Conservation (phyloP, 2,113 vertebrate species). For the Actenoides lindsayi region DNA sequence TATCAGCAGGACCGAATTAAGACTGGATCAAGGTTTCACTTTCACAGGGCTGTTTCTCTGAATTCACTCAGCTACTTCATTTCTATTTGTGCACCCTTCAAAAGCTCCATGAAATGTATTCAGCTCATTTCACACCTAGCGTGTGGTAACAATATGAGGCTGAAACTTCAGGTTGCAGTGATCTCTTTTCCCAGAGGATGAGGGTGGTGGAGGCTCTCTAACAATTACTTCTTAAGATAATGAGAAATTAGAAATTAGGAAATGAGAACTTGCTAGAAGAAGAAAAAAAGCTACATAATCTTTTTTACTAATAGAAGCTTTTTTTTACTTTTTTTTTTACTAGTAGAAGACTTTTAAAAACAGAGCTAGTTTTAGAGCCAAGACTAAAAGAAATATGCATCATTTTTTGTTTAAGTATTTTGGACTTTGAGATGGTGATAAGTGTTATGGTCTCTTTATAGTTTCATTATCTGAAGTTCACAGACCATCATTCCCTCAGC, state of each 20-base stretch:
- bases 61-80: neutral
- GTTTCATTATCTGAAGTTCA: neutral
- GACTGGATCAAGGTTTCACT: neutral
- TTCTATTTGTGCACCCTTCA: neutral
- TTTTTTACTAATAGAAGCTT: neutral
- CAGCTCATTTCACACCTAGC: accelerated
- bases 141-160: neutral
- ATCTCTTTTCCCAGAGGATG: neutral
- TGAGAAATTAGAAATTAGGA: neutral
- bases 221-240: neutral
- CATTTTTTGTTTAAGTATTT: neutral
- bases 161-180: neutral
- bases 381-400: neutral
- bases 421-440: neutral
- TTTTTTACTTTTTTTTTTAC: neutral
- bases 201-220: neutral
- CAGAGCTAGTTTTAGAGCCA: neutral
- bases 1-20: neutral
- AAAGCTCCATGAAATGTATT: neutral
- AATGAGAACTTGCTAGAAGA: neutral
- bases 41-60: neutral
- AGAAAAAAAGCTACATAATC: neutral
- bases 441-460: neutral
- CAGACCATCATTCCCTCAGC: neutral
- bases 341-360: neutral